Conservation (phyloP, 2,113 vertebrate species). For the Donacobius atricapilla region DNA sequence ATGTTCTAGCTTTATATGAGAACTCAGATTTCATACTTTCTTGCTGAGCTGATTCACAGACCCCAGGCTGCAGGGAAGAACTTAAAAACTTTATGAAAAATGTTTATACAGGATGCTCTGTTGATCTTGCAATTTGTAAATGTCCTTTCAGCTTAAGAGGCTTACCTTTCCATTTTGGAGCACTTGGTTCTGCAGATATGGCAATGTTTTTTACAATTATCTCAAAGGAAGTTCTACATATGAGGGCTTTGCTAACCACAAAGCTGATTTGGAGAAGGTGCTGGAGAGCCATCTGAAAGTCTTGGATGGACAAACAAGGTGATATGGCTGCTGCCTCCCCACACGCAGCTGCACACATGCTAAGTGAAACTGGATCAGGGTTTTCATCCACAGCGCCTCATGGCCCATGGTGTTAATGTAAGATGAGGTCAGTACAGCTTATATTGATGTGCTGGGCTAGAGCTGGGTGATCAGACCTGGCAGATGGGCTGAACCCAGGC, state of each 20-base stretch:
- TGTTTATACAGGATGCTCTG: not conserved
- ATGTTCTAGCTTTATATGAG: not conserved
- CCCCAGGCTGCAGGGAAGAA: not conserved
- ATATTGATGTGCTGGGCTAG: not conserved
- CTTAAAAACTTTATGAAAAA: not conserved
- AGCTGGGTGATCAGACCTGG: not conserved
- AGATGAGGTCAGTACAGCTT: rapidly evolving
- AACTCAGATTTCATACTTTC: not conserved
- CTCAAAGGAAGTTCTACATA: not conserved
- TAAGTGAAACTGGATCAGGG: not conserved
- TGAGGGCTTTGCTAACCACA: not conserved
- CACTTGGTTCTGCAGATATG: not conserved
- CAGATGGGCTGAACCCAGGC: not conserved
- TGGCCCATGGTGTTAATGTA: rapidly evolving
- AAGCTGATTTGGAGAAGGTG: not conserved
- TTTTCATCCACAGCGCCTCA: not conserved
- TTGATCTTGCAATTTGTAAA: not conserved
- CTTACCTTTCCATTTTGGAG: not conserved
- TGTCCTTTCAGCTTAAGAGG: not conserved
- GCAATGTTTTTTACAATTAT: not conserved
- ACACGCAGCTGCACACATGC: not conserved
- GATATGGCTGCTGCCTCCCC: not conserved
- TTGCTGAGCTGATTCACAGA: not conserved
- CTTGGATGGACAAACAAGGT: rapidly evolving
- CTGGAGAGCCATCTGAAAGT: not conserved